phyloP scores from a whole-genome alignment of 2,888 invertebrate species.

The Saturnia japonica region DNA sequence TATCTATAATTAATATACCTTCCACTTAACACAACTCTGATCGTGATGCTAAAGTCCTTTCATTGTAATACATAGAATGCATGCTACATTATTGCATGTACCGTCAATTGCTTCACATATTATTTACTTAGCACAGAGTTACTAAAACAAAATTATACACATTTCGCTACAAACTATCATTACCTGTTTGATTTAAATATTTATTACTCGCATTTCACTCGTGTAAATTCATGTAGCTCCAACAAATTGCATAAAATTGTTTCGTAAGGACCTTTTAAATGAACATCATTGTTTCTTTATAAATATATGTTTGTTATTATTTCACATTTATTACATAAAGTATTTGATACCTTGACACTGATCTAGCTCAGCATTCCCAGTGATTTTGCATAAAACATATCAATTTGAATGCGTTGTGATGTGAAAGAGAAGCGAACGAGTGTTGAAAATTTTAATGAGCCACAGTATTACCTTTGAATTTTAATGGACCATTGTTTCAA shows the following conservation, averaged over 20 bases:
- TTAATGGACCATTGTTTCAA: conserved; percentile 29
- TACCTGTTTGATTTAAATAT: conserved; percentile 1
- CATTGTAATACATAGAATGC: background rate
- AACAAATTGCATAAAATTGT: background rate
- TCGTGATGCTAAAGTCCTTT: no score
- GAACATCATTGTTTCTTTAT: background rate
- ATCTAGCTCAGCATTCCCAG: background rate
- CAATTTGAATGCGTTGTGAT: background rate
- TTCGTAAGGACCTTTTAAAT: background rate
- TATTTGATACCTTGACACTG: background rate
- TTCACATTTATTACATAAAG: conserved; percentile 1
- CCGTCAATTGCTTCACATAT: background rate
- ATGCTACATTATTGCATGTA: background rate
- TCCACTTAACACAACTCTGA: no score
- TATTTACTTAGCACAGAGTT: conserved; percentile 6
- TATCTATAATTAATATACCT: no score
- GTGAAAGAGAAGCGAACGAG: background rate
- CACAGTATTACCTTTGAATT: conserved; percentile 20
- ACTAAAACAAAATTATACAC: conserved; percentile 7
- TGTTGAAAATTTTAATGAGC: conserved; percentile 23
- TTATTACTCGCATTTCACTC: conserved; percentile 8
- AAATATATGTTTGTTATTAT: background rate
- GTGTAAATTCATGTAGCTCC: conserved; percentile 3
- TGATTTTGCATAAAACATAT: conserved; percentile 1
- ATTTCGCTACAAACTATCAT: conserved; percentile 1